A percentile compares a stretch with the other conserved stretches of the same genome.
Evolutionary conservation across 2,888 invertebrate species (phyloP).

Genomic region (Epinotia demarniana): DNA sequence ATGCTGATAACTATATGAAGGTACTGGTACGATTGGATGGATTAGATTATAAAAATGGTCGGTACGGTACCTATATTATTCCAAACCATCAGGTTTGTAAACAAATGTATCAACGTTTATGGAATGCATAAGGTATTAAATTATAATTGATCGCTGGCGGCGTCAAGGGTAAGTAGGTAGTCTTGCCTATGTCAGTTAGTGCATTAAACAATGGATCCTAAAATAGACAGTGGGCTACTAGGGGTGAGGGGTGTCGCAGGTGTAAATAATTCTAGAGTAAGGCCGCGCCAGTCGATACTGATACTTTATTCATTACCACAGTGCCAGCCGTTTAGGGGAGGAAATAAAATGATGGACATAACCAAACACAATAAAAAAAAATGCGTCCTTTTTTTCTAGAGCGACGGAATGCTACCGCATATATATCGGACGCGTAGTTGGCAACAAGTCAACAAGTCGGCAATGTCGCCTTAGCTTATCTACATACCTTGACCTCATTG

Average conservation of each 20-base stretch:
- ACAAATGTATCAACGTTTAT: too few species aligned
- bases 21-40: too few species aligned
- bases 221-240: conserved; percentile 62
- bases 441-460: not conserved
- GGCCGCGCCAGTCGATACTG: conserved; percentile 77
- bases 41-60: too few species aligned
- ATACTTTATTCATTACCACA: conserved; percentile 80
- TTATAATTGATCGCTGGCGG: conserved; percentile 19
- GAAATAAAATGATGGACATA: conserved; percentile 62
- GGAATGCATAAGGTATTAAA: conserved; percentile 16
- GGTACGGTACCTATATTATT: not conserved
- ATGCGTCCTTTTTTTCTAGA: not conserved
- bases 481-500: not conserved
- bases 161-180: conserved; percentile 27
- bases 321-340: conserved; percentile 70
- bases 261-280: conserved; percentile 78
- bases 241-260: conserved; percentile 61
- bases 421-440: not conserved
- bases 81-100: too few species aligned
- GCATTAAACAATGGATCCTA: conserved; percentile 53
- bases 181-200: conserved; percentile 19
- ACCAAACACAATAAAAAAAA: conserved; percentile 48
- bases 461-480: not conserved
- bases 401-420: not conserved
- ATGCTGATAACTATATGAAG: too few species aligned